Conservation (phyloP, 1,140 invertebrate species). For the Geopemphigus sp. region DNA sequence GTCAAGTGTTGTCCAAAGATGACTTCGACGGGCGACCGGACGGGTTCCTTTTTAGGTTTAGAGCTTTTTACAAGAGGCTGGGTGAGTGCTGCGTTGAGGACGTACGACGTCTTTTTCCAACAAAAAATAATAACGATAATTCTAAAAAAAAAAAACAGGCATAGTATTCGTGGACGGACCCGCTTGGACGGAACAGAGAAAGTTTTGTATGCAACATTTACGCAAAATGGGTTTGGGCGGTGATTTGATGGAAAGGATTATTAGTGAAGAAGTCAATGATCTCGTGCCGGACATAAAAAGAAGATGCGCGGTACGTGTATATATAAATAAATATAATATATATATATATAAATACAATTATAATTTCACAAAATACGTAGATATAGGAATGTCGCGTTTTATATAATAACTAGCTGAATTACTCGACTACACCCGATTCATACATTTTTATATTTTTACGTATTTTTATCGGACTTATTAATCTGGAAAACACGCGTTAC, state of each 20-base stretch:
- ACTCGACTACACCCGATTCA: too few relatives aligned
- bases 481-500: too few relatives aligned
- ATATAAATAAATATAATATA: neutral
- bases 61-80: conserved; percentile 64
- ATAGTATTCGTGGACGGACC: conserved; percentile 66
- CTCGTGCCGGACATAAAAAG: conserved; percentile 57
- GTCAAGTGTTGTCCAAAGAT: conserved; percentile 62
- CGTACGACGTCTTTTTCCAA: too few relatives aligned
- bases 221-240: conserved; percentile 64
- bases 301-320: conserved; percentile 49
- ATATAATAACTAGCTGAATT: too few relatives aligned
- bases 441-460: too few relatives aligned
- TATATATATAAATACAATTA: neutral
- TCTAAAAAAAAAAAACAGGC: too few relatives aligned
- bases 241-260: conserved; percentile 60
- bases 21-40: conserved; percentile 70
- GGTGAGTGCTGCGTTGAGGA: too few relatives aligned
- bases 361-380: neutral
- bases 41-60: conserved; percentile 66
- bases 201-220: conserved; percentile 63
- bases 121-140: too few relatives aligned
- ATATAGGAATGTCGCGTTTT: too few relatives aligned
- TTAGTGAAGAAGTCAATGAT: conserved; percentile 62
- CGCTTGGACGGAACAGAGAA: conserved; percentile 62
- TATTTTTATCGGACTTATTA: too few relatives aligned